Conservation (phyloP, 2,888 invertebrate genomes). For the Zygothrica quintamaculata region DNA sequence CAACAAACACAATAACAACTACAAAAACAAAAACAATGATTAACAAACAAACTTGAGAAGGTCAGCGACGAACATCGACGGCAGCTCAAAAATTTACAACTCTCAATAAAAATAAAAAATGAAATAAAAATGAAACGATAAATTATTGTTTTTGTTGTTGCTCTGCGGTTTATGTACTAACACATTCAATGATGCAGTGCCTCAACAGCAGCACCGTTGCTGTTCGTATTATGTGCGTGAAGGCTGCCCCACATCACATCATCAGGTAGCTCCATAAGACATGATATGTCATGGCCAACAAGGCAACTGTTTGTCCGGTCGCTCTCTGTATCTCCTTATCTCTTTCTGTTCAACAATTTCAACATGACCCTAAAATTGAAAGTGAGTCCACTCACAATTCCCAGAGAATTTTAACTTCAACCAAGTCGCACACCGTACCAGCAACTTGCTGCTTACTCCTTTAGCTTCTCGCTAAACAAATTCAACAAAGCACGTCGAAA, state of each 20-base stretch:
- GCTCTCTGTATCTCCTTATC: no score
- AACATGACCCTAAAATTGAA: constrained; percentile 36
- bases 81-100: constrained; percentile 67
- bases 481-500: constrained; percentile 65
- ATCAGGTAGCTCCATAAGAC: constrained; percentile 8
- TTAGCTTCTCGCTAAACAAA: constrained; percentile 26
- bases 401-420: constrained; percentile 31
- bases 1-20: constrained; percentile 41
- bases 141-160: constrained; percentile 27
- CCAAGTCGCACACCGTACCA: no score
- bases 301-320: constrained; percentile 9
- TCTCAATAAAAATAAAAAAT: constrained; percentile 60
- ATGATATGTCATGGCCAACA: constrained; percentile 44
- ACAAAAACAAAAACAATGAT: constrained; percentile 9
- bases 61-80: constrained; percentile 57
- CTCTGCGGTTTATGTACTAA: constrained; percentile 8
- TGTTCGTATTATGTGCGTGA: constrained; percentile 46
- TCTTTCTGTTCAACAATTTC: no score
- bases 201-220: constrained; percentile 23
- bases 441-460: no score
- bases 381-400: constrained; percentile 27
- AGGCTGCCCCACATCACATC: constrained; percentile 47
- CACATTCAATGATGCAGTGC: constrained; percentile 9
- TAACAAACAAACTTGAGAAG: constrained; percentile 69
- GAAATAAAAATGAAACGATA: constrained; percentile 44